Percentiles rank a stretch among this genome's conserved stretches.
These are phyloP conservation scores for Crematogaster levior DNA, from an alignment of 2,888 invertebrate species.

Conservation along the genomic window DNA sequence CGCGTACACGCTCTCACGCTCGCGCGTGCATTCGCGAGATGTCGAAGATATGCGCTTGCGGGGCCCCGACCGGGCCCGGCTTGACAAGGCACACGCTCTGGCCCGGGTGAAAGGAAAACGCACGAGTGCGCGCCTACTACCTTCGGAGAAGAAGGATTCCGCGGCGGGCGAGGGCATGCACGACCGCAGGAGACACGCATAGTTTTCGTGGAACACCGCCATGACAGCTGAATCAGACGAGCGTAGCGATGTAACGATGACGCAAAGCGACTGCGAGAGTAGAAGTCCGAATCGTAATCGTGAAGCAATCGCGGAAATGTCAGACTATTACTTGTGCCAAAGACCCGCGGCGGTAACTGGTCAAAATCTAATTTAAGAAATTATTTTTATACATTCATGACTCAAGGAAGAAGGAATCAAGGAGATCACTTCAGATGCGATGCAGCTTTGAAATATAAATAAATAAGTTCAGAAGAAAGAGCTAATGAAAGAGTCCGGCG, in stretches of 20 bases:
- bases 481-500: too few relatives aligned
- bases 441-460: too few relatives aligned
- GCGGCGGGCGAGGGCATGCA: conserved; percentile 49
- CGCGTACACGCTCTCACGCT: conserved; percentile 43
- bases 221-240: conserved; percentile 26
- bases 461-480: too few relatives aligned
- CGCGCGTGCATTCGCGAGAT: conserved; percentile 67
- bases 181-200: conserved; percentile 41
- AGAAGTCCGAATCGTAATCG: not conserved
- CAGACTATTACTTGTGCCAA: not conserved
- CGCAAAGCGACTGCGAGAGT: conserved; percentile 13
- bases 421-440: too few relatives aligned
- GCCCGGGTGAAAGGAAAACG: conserved; percentile 84
- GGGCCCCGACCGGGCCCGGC: conserved; percentile 60
- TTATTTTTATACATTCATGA: not conserved
- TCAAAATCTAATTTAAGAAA: not conserved
- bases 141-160: conserved; percentile 65
- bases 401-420: too few relatives aligned
- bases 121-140: conserved; percentile 63
- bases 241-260: conserved; percentile 27
- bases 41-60: conserved; percentile 78
- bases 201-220: conserved; percentile 60
- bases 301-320: not conserved
- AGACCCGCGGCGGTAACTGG: not conserved
- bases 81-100: conserved; percentile 55